Evolutionary conservation across 2,888 invertebrate genomes (phyloP).

Genomic region (Nesidiocoris tenuis): DNA sequence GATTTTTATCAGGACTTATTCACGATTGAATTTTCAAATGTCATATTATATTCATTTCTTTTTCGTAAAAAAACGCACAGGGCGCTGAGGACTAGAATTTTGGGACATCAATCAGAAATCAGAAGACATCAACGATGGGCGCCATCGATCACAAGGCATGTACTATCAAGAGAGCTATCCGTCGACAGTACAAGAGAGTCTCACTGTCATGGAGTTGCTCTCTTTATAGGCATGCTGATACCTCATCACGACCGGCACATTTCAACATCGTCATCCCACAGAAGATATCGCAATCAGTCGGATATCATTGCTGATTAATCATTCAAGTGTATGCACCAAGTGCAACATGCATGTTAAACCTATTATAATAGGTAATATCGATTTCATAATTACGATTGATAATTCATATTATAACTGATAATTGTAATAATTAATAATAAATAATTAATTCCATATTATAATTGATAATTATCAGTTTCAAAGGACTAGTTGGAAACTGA

Average conservation of each 20-base stretch:
- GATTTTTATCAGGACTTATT: background rate
- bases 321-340: background rate
- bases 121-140: background rate
- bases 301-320: background rate
- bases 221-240: constrained; percentile 86
- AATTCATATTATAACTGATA: too few species aligned
- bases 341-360: background rate
- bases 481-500: too few species aligned
- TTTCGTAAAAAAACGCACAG: background rate
- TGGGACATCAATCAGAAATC: background rate
- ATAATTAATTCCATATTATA: too few species aligned
- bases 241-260: constrained; percentile 11
- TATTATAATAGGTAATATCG: background rate
- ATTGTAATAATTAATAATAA: too few species aligned
- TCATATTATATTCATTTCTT: background rate
- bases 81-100: background rate
- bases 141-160: constrained; percentile 45
- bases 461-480: too few species aligned
- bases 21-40: background rate
- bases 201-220: constrained; percentile 99
- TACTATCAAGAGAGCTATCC: constrained; percentile 97
- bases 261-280: background rate
- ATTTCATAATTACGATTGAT: background rate
- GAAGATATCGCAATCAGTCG: background rate
- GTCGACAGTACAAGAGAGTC: constrained; percentile 95